Percentiles rank a stretch among this genome's conserved stretches.
Evolutionary conservation across 2,888 invertebrate genomes (phyloP).

Genomic region (Caenorhabditis japonica): DNA sequence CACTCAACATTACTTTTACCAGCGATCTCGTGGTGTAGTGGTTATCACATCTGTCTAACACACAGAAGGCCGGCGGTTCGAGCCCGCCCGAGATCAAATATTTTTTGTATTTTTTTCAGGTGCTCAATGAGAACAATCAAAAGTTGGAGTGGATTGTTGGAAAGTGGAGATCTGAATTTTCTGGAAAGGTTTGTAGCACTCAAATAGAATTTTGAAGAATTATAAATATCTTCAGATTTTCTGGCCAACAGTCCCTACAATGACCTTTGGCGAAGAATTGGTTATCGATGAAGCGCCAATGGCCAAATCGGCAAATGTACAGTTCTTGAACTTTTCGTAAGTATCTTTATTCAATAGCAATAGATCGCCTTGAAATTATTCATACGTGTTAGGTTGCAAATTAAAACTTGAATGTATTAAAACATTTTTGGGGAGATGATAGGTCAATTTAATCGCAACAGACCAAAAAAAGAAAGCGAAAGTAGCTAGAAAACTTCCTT

Average conservation of each 20-base stretch:
- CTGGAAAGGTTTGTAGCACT: conserved; percentile 69
- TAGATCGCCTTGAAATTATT: conserved; percentile 26
- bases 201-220: no score
- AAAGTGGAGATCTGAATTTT: conserved; percentile 77
- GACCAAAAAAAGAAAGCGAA: conserved; percentile 30
- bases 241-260: conserved; percentile 78
- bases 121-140: conserved; percentile 66
- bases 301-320: conserved; percentile 75
- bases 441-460: conserved; percentile 13
- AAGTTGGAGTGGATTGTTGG: conserved; percentile 76
- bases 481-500: conserved; percentile 36
- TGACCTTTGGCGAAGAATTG: conserved; percentile 77
- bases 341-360: conserved; percentile 19
- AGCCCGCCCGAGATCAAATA: conserved; percentile 73
- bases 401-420: no score
- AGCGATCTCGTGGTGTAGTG: conserved; percentile 41
- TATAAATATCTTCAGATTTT: conserved; percentile 66
- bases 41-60: conserved; percentile 67
- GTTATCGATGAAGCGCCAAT: conserved; percentile 74
- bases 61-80: conserved; percentile 76
- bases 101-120: conserved; percentile 53
- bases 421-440: conserved; percentile 3
- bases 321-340: conserved; percentile 77
- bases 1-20: no score
- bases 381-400: no score